Evolutionary conservation across 2,797 vertebrate species (phyloP), one percentile per base, ranked within the genome.

Genomic region (Acridotheres tristis): DNA sequence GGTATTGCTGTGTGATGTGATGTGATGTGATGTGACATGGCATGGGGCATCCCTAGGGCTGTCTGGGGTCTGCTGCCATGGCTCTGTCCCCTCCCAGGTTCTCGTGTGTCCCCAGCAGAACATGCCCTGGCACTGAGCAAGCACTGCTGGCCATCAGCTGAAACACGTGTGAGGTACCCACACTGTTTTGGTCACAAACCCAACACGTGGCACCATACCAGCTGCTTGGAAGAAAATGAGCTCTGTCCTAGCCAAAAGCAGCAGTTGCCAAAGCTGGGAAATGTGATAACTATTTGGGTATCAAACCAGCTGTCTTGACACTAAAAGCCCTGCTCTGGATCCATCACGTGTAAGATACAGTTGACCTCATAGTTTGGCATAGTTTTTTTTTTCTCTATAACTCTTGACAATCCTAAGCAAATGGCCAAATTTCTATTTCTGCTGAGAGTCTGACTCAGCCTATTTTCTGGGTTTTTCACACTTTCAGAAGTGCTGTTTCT

Each of bases 131-230:
- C 25, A 7, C 22, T 7, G n/a, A n/a, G 43, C 51, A 54, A 55
- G 58, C 20, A 1, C 38, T 62, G 48, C 74, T 85, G 66, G 21
- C 29, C 61, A 16, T 40, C 36, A 45, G 9, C 26, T 27, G 4
- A 42, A 71, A 15, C 17, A 19, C 0, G 4, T 11, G 2, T 69
- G 22, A 16, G 14, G 13, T 26, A 17, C 4, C 29, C 32, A 13
- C 10, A 1, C 15, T 18, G 18, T 13, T 71, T 13, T 23, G 40
- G 26, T 50, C 50, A 17, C 40, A 25, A 32, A 83, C 43, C n/a
- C 68, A 34, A 26, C 66, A 10, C 1, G 0, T 12, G 40, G 51
- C 68, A 14, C 14, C 15, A 2, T 2, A 29, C 2, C 4, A 30
- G 12, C 36, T 86, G 42, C 47, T 65, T 20, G 19, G 81, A 54